Evolutionary conservation across 2,113 vertebrate genomes (phyloP), one percentile per base, ranked within the genome.

Genomic region (Festucalex cinctus): DNA sequence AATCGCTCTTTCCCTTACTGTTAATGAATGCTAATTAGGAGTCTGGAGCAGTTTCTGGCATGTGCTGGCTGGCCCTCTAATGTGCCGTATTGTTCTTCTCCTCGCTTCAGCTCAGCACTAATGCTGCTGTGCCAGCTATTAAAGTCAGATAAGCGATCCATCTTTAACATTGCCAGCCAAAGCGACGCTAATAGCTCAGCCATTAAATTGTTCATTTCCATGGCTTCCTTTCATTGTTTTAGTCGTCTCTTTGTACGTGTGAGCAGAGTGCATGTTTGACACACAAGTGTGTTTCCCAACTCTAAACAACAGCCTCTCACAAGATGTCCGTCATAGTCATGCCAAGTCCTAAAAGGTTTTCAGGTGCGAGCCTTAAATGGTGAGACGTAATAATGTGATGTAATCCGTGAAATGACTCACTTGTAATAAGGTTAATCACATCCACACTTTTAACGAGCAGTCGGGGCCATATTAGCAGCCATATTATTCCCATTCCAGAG

Each of bases 11-110:
- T 89, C 87, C 89, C 77, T 82, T 76, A 81, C 88, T 89, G 91
- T 91, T 92, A 92, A 92, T 90, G 91, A 92, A 91, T 89, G 89
- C 89, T 92, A 90, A 92, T 92, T 91, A 92, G 87, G 86, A 88
- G 83, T 85, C 77, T 86, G 86, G 80, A 86, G 84, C 86, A 79
- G 78, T 80, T 85, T 87, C 78, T 88, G 82, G 82, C 84, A 57
- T 83, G 88, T 74, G 85, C 89, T 88, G 83, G 86, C 88, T 91
- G 90, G 84, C 76, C 82, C 83, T 86, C 90, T 92, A 88, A 91
- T 91, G 87, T 84, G 84, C 75, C 77, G 81, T 89, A 90, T 91
- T 91, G 90, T 89, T 90, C 85, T 83, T 86, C 71, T 84, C 81
- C 83, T 82, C 71, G 78, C 84, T 84, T 77, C 79, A 71, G 83